A percentile compares a stretch with the other conserved stretches of the same genome.
Conservation (phyloP, 1,140 invertebrate genomes). For the Colletes latitarsis region DNA sequence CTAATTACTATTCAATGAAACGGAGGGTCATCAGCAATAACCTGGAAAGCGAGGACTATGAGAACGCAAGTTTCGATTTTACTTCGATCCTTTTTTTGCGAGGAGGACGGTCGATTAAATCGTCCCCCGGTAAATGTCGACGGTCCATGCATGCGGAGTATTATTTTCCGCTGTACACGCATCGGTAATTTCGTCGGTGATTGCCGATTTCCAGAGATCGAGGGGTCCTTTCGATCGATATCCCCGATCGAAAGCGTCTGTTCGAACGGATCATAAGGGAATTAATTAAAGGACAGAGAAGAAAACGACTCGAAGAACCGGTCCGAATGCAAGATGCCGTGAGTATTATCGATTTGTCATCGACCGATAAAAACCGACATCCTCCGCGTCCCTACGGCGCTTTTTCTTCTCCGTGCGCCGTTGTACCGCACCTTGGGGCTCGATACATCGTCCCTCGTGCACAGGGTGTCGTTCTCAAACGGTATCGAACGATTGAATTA, state of each 20-base stretch:
- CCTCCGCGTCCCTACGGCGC: neutral
- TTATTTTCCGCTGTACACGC: too few species aligned
- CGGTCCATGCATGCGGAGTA: too few species aligned
- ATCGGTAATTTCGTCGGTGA: neutral
- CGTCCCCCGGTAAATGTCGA: too few species aligned
- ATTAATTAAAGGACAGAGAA: constrained; percentile 53
- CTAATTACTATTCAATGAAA: too few species aligned
- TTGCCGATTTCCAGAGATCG: too few species aligned
- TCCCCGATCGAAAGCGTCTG: neutral
- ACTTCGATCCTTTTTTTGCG: too few species aligned
- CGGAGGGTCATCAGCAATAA: too few species aligned
- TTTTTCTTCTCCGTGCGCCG: constrained; percentile 2
- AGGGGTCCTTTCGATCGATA: neutral
- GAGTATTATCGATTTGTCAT: constrained; percentile 57
- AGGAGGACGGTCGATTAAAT: too few species aligned
- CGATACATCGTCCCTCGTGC: neutral
- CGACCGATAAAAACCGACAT: constrained; percentile 31
- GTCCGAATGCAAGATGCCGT: constrained; percentile 46
- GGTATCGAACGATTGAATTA: constrained; percentile 13
- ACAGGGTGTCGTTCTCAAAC: neutral
- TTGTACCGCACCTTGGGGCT: neutral
- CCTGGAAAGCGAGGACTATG: too few species aligned
- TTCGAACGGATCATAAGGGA: neutral
- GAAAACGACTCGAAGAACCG: constrained; percentile 39
- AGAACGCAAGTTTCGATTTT: too few species aligned